Percentiles rank a stretch among this genome's conserved stretches.
phyloP scores from a whole-genome alignment of 1,140 invertebrate genomes.

The Drosophila nasuta region DNA sequence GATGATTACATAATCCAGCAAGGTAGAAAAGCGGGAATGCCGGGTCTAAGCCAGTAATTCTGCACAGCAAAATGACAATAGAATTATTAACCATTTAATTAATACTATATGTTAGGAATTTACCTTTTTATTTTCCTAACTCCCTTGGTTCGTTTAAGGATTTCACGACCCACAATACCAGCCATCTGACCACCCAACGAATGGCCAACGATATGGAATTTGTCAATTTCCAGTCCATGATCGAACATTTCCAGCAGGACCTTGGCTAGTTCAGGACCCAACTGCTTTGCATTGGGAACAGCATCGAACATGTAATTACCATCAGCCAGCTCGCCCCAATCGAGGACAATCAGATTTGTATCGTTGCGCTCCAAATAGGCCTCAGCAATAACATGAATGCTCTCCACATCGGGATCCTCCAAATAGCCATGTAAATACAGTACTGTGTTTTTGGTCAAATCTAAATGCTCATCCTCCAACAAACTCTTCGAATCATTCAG shows the following conservation, averaged over 20 bases:
- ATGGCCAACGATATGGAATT: conserved; percentile 90
- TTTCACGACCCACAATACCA: conserved; percentile 87
- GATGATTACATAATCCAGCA: conserved; percentile 86
- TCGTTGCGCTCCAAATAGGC: conserved; percentile 84
- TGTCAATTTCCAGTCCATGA: conserved; percentile 78
- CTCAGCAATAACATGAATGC: conserved; percentile 85
- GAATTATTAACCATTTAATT: not conserved
- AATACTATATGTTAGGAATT: not conserved
- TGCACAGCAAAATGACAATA: conserved; percentile 34
- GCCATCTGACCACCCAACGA: conserved; percentile 91
- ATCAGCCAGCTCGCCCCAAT: conserved; percentile 87
- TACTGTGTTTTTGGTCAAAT: conserved; percentile 86
- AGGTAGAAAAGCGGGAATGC: conserved; percentile 87
- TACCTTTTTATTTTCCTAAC: conserved; percentile 79
- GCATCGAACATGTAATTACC: conserved; percentile 87
- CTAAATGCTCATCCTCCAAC: conserved; percentile 85
- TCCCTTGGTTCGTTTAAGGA: conserved; percentile 70
- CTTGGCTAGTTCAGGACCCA: conserved; percentile 75
- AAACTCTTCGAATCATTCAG: conserved; percentile 68
- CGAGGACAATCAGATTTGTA: conserved; percentile 86
- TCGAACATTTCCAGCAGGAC: conserved; percentile 79
- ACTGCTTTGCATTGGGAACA: conserved; percentile 85
- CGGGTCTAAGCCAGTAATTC: conserved; percentile 87
- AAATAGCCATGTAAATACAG: conserved; percentile 87
- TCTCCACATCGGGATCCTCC: conserved; percentile 86